phyloP scores from a whole-genome alignment of 2,888 invertebrate genomes.

The Eilema sororculum region DNA sequence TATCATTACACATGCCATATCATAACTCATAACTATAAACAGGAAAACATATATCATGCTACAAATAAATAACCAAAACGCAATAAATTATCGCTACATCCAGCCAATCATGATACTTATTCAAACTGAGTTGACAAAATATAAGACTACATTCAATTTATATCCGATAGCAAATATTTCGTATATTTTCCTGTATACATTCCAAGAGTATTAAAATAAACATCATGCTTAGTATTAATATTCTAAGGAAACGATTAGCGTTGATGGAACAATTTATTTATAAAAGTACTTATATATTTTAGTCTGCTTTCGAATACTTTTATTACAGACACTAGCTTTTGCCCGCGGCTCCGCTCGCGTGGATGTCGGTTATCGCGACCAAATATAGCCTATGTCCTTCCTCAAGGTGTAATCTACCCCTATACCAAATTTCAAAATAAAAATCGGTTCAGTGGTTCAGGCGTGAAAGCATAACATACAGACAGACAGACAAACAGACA shows the following conservation, averaged over 20 bases:
- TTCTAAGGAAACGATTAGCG: not conserved
- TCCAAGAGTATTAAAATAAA: not conserved
- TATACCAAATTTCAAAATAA: too few species aligned
- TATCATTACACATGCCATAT: not conserved
- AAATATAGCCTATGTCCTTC: too few species aligned
- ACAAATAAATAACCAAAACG: not conserved
- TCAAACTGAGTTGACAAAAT: constrained; percentile 30
- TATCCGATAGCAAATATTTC: constrained; percentile 24
- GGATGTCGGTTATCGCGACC: too few species aligned
- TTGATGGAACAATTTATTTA: not conserved
- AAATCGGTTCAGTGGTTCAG: too few species aligned
- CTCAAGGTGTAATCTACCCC: too few species aligned
- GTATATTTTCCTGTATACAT: constrained; percentile 14
- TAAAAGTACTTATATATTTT: not conserved
- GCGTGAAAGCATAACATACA: too few species aligned
- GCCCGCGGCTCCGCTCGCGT: too few species aligned
- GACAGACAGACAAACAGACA: too few species aligned
- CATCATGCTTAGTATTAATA: not conserved
- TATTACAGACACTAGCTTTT: too few species aligned
- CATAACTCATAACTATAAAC: not conserved
- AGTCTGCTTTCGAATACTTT: not conserved
- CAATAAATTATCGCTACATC: not conserved
- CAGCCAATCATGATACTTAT: constrained; percentile 31
- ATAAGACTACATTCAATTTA: constrained; percentile 19
- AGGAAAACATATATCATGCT: not conserved